phyloP scores from a whole-genome alignment of 2,113 vertebrate species.

The Peromyscus maniculatus region DNA sequence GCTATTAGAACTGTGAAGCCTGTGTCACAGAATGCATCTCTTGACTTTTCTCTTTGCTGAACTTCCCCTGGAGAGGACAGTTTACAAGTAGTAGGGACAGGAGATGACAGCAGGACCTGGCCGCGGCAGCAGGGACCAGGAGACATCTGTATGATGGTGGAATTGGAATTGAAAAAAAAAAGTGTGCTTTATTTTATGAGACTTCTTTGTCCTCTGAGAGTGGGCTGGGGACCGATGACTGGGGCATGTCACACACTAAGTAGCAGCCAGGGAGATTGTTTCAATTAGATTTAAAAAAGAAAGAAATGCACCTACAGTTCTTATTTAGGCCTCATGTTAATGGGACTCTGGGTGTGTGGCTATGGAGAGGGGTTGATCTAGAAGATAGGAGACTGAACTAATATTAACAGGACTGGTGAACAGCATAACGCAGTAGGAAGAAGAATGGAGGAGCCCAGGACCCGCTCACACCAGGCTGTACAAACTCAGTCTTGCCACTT shows the following conservation, averaged over 20 bases:
- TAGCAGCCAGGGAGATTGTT: neutral
- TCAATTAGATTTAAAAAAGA: neutral
- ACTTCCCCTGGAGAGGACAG: neutral
- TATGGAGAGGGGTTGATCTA: neutral
- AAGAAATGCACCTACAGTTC: neutral
- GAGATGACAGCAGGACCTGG: accelerated
- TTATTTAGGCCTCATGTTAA: neutral
- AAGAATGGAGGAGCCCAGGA: accelerated
- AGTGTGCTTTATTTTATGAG: neutral
- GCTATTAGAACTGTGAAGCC: neutral
- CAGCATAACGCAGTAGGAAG: too few relatives aligned
- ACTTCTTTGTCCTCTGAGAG: slow-evolving; percentile 40
- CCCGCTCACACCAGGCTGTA: neutral
- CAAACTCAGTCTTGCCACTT: neutral
- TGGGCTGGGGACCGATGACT: neutral
- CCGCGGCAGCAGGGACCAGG: accelerated
- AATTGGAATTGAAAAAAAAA: slow-evolving; percentile 26
- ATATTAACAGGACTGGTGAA: neutral
- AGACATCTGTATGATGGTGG: accelerated
- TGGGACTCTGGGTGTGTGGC: neutral
- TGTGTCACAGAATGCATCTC: slow-evolving; percentile 33
- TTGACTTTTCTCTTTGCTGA: neutral
- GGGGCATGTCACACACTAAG: neutral
- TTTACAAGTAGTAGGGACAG: neutral
- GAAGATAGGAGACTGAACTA: neutral